Base-by-base conservation (phyloP, 2,797 vertebrate species). In the Neosilurus hyrtlii region DNA sequence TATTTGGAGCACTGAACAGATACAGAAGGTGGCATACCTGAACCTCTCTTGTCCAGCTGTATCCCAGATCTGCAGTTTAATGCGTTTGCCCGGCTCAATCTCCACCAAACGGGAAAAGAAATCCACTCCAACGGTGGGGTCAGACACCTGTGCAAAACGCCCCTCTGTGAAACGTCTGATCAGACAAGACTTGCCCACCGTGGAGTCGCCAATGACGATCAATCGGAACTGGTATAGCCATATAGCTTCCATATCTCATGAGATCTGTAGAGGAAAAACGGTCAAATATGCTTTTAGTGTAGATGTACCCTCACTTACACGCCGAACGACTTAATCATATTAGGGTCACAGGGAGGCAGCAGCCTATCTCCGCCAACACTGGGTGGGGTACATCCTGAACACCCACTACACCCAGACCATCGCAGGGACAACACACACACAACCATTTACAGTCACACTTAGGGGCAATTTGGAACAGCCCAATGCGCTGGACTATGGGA, bases 221-320 rank as follows among this genome's bases (percentile, higher is more conserved):
- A 98, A 92, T 78, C 97, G 96, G 89, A 98, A 98, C 93, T 99
- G 97, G 91, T 98, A 98, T 9, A 99, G 95, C 97, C 97, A 99
- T 93, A 99, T 98, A 26, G 97, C 96, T 92, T 98, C 97, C 97
- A 99, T 98, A 88, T 89, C 91, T 91, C 86, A 79, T 62, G 63
- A 54, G 24, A 87, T 86, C 92, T 94, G 84, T 2, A 35, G 61
- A 67, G 0, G 2, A 79, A 51, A 56, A 79, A 35, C 9, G 4
- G 76, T 56, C 61, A 79, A 79, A 52, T 51, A 7, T 73, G 65
- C 63, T 79, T 66, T 65, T 62, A 75, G 49, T 82, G 14, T n/a
- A 67, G n/a, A 56, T 30, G 30, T 52, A n/a, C 24, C 30, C 30
- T 30, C 30, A 30, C 30, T 30, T 8, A 43, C 43, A 5, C 8